Percentiles rank a stretch among this genome's conserved stretches.
These are phyloP conservation scores for Hippasteria phrygiana DNA, from an alignment of 53 echinoderm and acorn worm species.

Conservation along the genomic window DNA sequence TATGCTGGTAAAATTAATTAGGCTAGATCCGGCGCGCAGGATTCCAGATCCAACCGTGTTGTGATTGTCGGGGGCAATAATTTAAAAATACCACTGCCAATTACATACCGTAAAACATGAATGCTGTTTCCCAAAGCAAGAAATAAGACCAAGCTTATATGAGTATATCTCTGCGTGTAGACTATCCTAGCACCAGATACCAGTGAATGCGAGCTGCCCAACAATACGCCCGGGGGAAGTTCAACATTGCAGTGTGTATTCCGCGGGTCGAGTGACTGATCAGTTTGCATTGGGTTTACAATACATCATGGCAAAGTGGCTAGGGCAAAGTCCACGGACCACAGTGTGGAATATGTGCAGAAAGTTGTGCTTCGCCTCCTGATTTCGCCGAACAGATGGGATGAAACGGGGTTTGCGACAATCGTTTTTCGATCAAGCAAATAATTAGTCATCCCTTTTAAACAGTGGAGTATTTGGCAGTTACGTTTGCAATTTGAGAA, in stretches of 20 bases:
- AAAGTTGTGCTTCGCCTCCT: neutral
- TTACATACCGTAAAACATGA: no score
- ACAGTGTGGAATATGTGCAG: neutral
- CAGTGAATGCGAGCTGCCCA: neutral
- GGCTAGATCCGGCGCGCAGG: slow-evolving; percentile 6
- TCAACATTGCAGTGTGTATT: slow-evolving; percentile 24
- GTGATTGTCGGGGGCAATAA: neutral
- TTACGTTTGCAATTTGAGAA: no score
- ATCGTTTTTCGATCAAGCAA: neutral
- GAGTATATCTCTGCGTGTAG: neutral
- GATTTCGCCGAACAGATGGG: neutral
- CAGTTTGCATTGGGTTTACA: slow-evolving; percentile 29
- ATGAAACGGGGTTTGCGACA: neutral
- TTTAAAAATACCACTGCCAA: no score
- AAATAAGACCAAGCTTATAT: no score
- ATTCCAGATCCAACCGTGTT: neutral
- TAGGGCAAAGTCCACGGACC: slow-evolving; percentile 31
- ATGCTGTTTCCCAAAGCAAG: no score
- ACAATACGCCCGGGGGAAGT: slow-evolving; percentile 53
- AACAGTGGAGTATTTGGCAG: no score
- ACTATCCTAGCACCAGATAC: slow-evolving; percentile 12
- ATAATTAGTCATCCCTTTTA: neutral
- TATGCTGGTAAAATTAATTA: neutral
- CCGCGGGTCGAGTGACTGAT: slow-evolving; percentile 9
- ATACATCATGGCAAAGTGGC: slow-evolving; percentile 13